Percentiles rank a stretch among this genome's conserved stretches.
Conservation (phyloP, 2,888 invertebrate genomes). For the Rhyacophila evoluta region DNA sequence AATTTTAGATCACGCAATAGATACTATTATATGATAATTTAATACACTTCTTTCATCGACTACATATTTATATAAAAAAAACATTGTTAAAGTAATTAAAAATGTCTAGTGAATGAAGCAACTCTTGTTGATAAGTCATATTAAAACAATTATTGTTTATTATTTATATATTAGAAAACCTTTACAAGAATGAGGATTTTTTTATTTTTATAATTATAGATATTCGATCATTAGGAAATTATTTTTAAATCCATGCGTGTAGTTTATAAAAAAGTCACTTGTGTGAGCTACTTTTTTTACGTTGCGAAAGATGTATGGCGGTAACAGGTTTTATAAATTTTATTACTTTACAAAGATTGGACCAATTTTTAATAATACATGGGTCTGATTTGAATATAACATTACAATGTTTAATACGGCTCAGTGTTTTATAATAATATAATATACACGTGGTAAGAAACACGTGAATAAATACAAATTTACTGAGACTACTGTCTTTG, state of each 20-base stretch:
- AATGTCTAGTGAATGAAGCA: too few relatives aligned
- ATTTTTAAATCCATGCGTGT: too few relatives aligned
- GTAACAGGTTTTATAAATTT: not conserved
- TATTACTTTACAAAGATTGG: not conserved
- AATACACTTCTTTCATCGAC: not conserved
- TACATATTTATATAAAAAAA: not conserved
- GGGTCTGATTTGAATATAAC: not conserved
- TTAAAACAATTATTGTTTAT: too few relatives aligned
- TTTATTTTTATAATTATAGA: too few relatives aligned
- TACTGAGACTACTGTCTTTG: too few relatives aligned
- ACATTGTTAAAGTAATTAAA: not conserved
- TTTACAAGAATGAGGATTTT: too few relatives aligned
- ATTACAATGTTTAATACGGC: not conserved
- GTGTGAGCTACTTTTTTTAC: not conserved
- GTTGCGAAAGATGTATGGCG: not conserved
- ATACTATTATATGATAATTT: not conserved
- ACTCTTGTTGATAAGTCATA: too few relatives aligned
- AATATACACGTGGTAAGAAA: not conserved
- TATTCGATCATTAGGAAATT: too few relatives aligned
- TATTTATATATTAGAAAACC: too few relatives aligned
- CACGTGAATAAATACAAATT: not conserved
- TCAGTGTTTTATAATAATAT: not conserved
- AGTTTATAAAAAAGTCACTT: not conserved
- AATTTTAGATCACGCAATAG: too few relatives aligned
- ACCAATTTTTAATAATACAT: not conserved